Percentiles rank a stretch among this genome's conserved stretches.
These are phyloP conservation scores for Python bivittatus DNA, from an alignment of 2,113 vertebrate genomes.

Conservation along the genomic window DNA sequence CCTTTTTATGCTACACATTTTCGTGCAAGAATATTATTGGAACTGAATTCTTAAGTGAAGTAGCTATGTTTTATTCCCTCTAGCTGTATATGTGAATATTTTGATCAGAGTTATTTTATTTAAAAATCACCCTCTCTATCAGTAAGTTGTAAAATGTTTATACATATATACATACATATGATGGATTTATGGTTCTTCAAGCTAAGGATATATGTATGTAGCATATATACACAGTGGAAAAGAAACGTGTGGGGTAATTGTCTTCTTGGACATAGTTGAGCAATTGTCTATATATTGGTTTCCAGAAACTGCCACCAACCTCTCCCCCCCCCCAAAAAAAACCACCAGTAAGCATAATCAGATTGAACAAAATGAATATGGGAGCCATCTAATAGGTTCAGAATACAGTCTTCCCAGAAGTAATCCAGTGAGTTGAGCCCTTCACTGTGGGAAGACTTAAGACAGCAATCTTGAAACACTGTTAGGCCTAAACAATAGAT, in stretches of 20 bases:
- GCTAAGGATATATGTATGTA: background rate
- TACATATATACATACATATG: background rate
- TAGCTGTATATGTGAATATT: background rate
- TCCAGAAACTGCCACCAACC: background rate
- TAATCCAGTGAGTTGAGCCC: background rate
- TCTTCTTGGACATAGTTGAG: background rate
- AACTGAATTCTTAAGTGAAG: background rate
- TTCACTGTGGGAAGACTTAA: background rate
- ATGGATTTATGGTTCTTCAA: background rate
- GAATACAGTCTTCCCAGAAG: background rate
- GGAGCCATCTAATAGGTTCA: background rate
- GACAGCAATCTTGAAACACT: background rate
- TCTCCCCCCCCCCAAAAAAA: background rate
- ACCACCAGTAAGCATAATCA: background rate
- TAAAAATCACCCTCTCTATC: background rate
- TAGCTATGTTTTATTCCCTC: background rate
- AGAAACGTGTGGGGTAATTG: fast-evolving
- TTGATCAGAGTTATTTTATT: background rate
- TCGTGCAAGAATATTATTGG: slow-evolving; percentile 5
- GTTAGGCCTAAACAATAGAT: background rate
- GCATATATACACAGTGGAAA: background rate
- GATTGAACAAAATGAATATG: background rate
- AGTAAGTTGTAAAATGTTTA: background rate
- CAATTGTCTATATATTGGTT: background rate
- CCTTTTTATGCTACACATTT: slow-evolving; percentile 60